Conservation (phyloP, 2,797 vertebrate species). For the Girardinus metallicus region DNA sequence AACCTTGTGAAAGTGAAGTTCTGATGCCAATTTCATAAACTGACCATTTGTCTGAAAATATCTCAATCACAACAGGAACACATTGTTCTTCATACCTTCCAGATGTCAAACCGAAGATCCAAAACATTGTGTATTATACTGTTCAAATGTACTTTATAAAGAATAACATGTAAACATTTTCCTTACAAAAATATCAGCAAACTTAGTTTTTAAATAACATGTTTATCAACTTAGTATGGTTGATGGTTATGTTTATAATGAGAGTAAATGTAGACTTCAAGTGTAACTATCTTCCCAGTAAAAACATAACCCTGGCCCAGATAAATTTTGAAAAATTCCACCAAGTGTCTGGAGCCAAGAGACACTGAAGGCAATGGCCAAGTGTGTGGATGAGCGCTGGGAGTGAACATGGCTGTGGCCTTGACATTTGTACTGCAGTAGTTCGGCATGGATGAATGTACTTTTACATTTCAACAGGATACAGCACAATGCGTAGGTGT, state of each 20-base stretch:
- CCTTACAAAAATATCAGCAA: neutral
- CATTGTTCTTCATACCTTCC: neutral
- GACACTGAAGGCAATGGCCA: too few relatives aligned
- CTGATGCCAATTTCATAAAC: slow-evolving; percentile 32
- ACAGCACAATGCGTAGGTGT: neutral
- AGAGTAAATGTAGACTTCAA: neutral
- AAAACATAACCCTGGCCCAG: too few relatives aligned
- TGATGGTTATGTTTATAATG: neutral
- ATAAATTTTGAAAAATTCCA: too few relatives aligned
- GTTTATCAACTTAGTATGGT: neutral
- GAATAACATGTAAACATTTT: neutral
- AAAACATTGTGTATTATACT: neutral
- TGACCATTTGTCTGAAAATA: neutral
- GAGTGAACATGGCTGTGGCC: too few relatives aligned
- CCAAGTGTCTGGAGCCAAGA: too few relatives aligned
- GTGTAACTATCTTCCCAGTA: too few relatives aligned
- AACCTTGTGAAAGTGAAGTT: slow-evolving; percentile 32
- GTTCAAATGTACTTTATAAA: neutral
- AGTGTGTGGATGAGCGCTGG: too few relatives aligned
- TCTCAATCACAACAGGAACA: neutral
- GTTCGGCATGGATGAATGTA: neutral
- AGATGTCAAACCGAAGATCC: neutral
- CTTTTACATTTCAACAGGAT: neutral
- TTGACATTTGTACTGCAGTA: neutral
- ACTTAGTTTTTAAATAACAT: neutral